Percentiles rank a stretch among this genome's conserved stretches.
Conservation (phyloP, 2,113 vertebrate species). For the Acrocephalus arundinaceus region DNA sequence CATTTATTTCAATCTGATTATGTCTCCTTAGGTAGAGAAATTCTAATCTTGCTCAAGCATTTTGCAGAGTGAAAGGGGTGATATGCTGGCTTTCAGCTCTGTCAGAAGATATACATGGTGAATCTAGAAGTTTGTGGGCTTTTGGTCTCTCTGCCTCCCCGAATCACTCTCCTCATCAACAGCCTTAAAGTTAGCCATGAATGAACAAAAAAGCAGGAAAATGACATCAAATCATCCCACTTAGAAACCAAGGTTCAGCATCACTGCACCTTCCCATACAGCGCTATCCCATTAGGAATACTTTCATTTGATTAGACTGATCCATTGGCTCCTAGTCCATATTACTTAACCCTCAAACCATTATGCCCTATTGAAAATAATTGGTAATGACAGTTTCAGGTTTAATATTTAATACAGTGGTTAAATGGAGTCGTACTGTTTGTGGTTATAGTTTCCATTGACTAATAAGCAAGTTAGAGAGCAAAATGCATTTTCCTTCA, state of each 20-base stretch:
- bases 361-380: slow-evolving; percentile 66
- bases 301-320: slow-evolving; percentile 69
- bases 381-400: slow-evolving; percentile 66
- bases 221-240: neutral
- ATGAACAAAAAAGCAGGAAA: slow-evolving; percentile 29
- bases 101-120: neutral
- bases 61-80: neutral
- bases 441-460: slow-evolving; percentile 63
- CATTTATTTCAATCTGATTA: neutral
- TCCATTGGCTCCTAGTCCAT: slow-evolving; percentile 57
- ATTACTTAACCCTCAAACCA: slow-evolving; percentile 67
- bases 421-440: slow-evolving; percentile 54
- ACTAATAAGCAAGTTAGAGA: slow-evolving; percentile 48
- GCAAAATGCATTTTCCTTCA: slow-evolving; percentile 36
- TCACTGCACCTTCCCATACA: neutral
- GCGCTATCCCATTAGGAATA: slow-evolving; percentile 49
- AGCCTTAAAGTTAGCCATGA: neutral
- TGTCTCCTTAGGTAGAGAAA: neutral
- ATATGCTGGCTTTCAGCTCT: neutral
- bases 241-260: slow-evolving; percentile 41
- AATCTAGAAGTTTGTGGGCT: neutral
- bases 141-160: neutral
- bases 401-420: slow-evolving; percentile 73
- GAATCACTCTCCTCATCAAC: neutral
- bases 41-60: neutral